phyloP scores from a whole-genome alignment of 1,140 invertebrate genomes.

The Sminthurides bifidus region DNA sequence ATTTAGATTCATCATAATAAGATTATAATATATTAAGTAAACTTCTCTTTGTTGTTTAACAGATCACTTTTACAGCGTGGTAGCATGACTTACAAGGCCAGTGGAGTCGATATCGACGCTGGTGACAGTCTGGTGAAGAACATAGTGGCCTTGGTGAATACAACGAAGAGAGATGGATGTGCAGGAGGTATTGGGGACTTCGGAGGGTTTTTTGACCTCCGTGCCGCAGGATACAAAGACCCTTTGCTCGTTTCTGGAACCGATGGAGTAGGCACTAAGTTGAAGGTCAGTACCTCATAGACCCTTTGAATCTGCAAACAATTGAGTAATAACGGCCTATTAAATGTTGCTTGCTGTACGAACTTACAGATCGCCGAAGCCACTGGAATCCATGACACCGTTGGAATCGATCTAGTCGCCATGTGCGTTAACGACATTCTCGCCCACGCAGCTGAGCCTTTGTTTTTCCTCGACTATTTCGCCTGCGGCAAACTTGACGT shows the following conservation, averaged over 20 bases:
- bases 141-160: constrained; percentile 64
- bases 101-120: constrained; percentile 86
- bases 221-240: constrained; percentile 54
- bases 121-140: constrained; percentile 71
- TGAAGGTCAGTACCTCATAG: constrained; percentile 39
- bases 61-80: constrained; percentile 38
- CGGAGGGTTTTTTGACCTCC: constrained; percentile 79
- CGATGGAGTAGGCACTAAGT: constrained; percentile 93
- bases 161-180: constrained; percentile 57
- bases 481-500: constrained; percentile 77
- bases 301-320: neutral
- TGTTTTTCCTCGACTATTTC: constrained; percentile 95
- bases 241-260: constrained; percentile 86
- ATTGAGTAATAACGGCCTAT: neutral
- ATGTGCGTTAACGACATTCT: constrained; percentile 97
- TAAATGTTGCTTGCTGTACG: constrained; percentile 18
- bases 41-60: constrained; percentile 15
- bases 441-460: constrained; percentile 83
- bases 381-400: constrained; percentile 61
- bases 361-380: constrained; percentile 61
- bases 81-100: constrained; percentile 72
- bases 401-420: constrained; percentile 92
- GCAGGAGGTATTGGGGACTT: constrained; percentile 78
- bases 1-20: neutral
- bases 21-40: neutral